Percentiles rank a stretch among this genome's conserved stretches.
These are phyloP conservation scores for Vidua chalybeata DNA, from an alignment of 2,113 vertebrate species.

Conservation along the genomic window DNA sequence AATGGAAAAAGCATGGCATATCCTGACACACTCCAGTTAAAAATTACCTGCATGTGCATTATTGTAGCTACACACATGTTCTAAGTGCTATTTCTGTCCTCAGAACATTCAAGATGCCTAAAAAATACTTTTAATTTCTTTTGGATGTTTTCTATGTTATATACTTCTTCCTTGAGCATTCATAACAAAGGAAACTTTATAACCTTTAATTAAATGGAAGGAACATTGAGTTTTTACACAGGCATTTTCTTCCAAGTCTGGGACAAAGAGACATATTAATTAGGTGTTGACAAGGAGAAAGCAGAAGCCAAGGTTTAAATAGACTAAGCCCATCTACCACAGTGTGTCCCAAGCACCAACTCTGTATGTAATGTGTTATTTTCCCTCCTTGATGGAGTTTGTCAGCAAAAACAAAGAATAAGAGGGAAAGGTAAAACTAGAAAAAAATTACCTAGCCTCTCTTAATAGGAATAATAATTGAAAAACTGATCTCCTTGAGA, in stretches of 20 bases:
- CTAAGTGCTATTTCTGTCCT: background rate
- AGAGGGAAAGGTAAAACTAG: background rate
- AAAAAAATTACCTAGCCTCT: background rate
- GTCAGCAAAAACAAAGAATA: background rate
- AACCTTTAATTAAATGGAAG: background rate
- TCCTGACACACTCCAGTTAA: background rate
- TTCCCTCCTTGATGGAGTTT: background rate
- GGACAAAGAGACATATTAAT: background rate
- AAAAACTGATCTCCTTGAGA: background rate
- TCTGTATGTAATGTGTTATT: background rate
- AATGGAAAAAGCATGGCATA: background rate
- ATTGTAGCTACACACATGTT: background rate
- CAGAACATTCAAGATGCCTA: background rate
- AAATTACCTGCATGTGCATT: background rate
- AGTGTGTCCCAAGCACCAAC: background rate
- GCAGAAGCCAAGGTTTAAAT: background rate
- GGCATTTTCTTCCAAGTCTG: background rate
- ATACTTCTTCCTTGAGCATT: background rate
- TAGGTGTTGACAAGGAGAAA: background rate
- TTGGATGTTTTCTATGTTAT: fast-evolving
- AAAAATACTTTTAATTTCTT: background rate
- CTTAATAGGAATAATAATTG: background rate
- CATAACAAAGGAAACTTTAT: background rate
- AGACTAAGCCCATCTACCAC: background rate
- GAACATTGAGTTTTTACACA: background rate